Evolutionary conservation across 2,113 vertebrate species (phyloP), one percentile per base, ranked within the genome.

Genomic region (Lycaon pictus): DNA sequence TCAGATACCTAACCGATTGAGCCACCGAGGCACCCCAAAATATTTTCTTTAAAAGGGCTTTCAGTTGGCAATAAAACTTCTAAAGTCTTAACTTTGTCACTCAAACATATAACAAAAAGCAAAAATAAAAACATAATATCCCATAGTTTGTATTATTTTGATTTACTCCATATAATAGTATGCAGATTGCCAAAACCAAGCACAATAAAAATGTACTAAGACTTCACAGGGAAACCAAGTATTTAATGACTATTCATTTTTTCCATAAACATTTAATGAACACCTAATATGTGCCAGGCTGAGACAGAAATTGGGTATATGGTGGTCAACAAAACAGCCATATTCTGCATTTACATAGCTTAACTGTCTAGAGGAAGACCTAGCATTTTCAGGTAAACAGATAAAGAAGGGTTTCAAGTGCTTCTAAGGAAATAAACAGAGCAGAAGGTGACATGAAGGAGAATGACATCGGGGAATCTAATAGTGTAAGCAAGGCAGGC

Each of bases 361-460:
- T 93, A 74, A 77, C 11, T 74, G 20, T 65, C 63, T 84, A 81
- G 27, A 84, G 35, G 22, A 2, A 11, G 60, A 84, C 74, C 29
- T 80, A 53, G 27, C 65, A 86, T 69, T 11, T 71, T n/a, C 19
- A 87, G 55, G 69, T 27, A 86, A 90, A 43, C 9, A 71, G 62
- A 58, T 62, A 85, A 77, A 35, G 63, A 94, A 77, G 17, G 3
- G 0, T 53, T 7, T 69, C 76, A 53, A 84, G 35, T 58, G 19
- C 8, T 92, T 3, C 63, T 72, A 37, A 90, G 29, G 51, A 93
- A 95, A 91, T 53, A 90, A 83, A 81, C 11, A 96, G 71, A 88
- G 43, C 72, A 93, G 43, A 22, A 87, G 43, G 2, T 27, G 62
- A 35, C 25, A 51, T 51, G 43, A 77, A 51, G 74, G 60, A 76